Evolutionary conservation across 2,797 vertebrate genomes (phyloP).

Genomic region (Capromys pilorides): DNA sequence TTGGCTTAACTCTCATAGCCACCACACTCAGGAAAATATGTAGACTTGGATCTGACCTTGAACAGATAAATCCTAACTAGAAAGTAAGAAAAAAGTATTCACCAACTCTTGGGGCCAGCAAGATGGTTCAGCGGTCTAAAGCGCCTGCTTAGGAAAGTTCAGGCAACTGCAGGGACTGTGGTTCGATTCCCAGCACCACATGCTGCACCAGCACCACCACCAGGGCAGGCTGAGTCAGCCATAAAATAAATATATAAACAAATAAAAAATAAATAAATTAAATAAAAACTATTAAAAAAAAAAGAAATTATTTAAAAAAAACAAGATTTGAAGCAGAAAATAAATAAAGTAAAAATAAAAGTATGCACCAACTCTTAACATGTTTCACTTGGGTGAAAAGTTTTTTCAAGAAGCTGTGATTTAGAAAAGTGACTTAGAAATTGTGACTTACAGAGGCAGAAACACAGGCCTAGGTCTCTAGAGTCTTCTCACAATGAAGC

Average conservation of each 20-base stretch:
- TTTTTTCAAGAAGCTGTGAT: background rate
- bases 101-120: background rate
- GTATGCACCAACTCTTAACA: background rate
- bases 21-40: background rate
- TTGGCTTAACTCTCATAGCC: background rate
- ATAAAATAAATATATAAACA: too few relatives aligned
- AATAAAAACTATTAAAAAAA: too few relatives aligned
- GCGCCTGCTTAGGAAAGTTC: too few relatives aligned
- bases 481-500: constrained; percentile 22
- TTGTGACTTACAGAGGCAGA: background rate
- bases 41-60: background rate
- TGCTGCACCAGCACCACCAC: too few relatives aligned
- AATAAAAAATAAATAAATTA: too few relatives aligned
- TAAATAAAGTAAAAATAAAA: background rate
- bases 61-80: background rate
- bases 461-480: background rate
- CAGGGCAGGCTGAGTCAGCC: too few relatives aligned
- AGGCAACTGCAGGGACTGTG: too few relatives aligned
- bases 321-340: too few relatives aligned
- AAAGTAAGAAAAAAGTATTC: background rate
- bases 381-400: background rate
- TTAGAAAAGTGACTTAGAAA: background rate
- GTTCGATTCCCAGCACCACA: too few relatives aligned
- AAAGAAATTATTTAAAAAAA: too few relatives aligned
- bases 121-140: too few relatives aligned